Conservation (phyloP, 2,888 invertebrate species). For the Eupithecia vulgata region DNA sequence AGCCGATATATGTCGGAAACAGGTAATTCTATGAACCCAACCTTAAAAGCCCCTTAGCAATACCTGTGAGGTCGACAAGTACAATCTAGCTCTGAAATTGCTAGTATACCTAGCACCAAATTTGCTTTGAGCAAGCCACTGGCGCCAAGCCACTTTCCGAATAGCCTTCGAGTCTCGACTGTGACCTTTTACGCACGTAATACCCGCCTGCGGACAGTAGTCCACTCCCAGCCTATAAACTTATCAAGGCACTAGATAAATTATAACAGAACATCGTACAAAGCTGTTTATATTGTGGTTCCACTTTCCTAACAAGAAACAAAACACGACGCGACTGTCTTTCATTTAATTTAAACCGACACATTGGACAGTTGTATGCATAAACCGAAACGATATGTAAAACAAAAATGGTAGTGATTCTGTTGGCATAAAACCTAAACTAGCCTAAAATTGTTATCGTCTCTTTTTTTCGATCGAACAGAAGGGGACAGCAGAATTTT, state of each 20-base stretch:
- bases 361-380: background rate
- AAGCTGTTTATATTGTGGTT: slow-evolving; percentile 19
- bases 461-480: too few species aligned
- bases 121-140: slow-evolving; percentile 68
- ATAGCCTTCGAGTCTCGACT: slow-evolving; percentile 81
- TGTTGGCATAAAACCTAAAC: too few species aligned
- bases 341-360: background rate
- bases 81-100: slow-evolving; percentile 25
- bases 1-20: background rate
- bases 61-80: background rate
- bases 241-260: slow-evolving; percentile 54
- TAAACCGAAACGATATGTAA: background rate
- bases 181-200: slow-evolving; percentile 79
- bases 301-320: background rate
- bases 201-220: slow-evolving; percentile 51
- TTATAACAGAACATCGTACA: slow-evolving; percentile 28
- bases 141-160: slow-evolving; percentile 82
- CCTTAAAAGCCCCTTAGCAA: background rate
- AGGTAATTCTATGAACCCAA: background rate
- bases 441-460: too few species aligned
- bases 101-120: slow-evolving; percentile 56
- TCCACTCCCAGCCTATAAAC: slow-evolving; percentile 66
- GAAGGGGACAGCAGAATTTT: too few species aligned
- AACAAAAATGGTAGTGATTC: too few species aligned
- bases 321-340: background rate